Base-by-base conservation (phyloP, 2,113 vertebrate species). In the Struthidea cinerea region DNA sequence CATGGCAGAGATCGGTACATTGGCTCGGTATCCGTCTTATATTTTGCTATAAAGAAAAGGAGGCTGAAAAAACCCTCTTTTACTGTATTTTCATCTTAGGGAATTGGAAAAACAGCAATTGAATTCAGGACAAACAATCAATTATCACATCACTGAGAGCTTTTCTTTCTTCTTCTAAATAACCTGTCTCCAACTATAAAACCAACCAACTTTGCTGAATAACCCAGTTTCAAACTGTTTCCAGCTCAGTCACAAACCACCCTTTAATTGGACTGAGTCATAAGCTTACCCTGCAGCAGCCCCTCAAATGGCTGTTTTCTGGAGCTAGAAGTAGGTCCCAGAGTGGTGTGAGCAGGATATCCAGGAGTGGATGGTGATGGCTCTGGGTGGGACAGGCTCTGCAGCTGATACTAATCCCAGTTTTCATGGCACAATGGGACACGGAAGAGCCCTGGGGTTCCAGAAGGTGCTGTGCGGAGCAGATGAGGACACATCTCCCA, bases 301-400 rank as follows among this genome's bases (percentile, higher is more conserved):
- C 22, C 27, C 37, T 84, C 37, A 37, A 41, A 33, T 47, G 6
- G 55, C 56, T 69, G 15, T 55, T 64, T 77, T 84, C 60, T 27
- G 37, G 55, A 90, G 44, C 49, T 77, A 50, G 55, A 44, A 17
- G 42, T 33, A 39, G 39, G 33, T 78, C 32, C 14, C 70, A 33
- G 64, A 32, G 41, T 9, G 33, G 20, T 69, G n/a, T 52, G 37
- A 52, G 70, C 46, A 57, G 50, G 65, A 49, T 74, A 56, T 44
- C 32, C 28, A 20, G 56, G 16, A 57, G 32, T 0, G 1, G 35
- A 69, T 7, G 2, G 32, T 1, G 8, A 70, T 49, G 47, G 55
- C 41, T 70, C n/a, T 65, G 64, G 12, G 18, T 3, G 7, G 21
- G 9, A 28, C 24, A 39, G 39, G 56, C 37, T 69, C 60, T 17